Conservation (phyloP, 2,888 invertebrate species). For the Incurvaria masculella region DNA sequence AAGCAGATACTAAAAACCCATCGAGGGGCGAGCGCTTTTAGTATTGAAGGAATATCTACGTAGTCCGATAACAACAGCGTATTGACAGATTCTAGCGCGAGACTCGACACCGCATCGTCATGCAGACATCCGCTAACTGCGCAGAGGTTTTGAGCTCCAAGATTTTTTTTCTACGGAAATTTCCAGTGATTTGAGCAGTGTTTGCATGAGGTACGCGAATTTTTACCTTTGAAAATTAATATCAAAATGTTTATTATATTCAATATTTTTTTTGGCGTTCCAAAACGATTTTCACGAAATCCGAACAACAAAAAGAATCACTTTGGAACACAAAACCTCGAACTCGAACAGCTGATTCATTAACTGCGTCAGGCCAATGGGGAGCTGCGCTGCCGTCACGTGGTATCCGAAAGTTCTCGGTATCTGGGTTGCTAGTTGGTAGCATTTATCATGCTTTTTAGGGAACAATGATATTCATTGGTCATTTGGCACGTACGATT, state of each 20-base stretch:
- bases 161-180: slow-evolving; percentile 27
- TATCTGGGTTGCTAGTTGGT: no score
- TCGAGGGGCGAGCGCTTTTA: background rate
- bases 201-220: no score
- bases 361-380: background rate
- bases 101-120: no score
- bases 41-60: slow-evolving; percentile 29
- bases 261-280: slow-evolving; percentile 18
- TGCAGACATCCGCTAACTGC: background rate
- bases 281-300: slow-evolving; percentile 20
- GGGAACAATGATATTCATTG: no score
- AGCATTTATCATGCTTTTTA: no score
- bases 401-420: background rate
- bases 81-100: slow-evolving; percentile 28
- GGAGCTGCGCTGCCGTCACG: background rate
- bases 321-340: slow-evolving; percentile 49
- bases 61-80: slow-evolving; percentile 40
- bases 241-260: no score
- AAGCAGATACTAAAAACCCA: slow-evolving; percentile 26
- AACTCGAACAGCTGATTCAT: slow-evolving; percentile 17
- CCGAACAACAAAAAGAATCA: background rate
- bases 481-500: no score
- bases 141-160: slow-evolving; percentile 49
- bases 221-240: no score
- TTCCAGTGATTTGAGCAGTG: no score